Evolutionary conservation across 2,888 invertebrate species (phyloP).

Genomic region (Pristionchus fissidentatus): DNA sequence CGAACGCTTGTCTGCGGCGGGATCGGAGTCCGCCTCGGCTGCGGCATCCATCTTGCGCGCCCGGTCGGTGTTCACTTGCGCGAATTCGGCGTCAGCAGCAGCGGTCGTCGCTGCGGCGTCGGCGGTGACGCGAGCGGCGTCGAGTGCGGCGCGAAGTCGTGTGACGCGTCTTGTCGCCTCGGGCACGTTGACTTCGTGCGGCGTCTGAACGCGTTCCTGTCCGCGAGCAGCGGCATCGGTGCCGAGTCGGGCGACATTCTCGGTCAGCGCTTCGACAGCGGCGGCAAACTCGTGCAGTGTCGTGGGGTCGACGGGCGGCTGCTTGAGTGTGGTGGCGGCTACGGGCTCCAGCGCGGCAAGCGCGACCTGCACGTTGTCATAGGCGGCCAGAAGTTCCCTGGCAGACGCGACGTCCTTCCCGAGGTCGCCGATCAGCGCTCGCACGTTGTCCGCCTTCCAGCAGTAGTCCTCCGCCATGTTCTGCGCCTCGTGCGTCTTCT

Average conservation of each 20-base stretch:
- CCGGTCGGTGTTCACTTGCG: slow-evolving; percentile 4
- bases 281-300: slow-evolving; percentile 5
- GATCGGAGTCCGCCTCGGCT: not conserved
- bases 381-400: not conserved
- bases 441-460: slow-evolving; percentile 34
- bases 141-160: not conserved
- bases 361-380: not conserved
- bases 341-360: slow-evolving; percentile 26
- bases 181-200: slow-evolving; percentile 18
- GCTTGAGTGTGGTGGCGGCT: not conserved
- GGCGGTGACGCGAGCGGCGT: not conserved
- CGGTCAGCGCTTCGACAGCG: not conserved
- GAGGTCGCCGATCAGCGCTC: not conserved
- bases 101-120: not conserved
- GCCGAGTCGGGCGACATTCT: slow-evolving; percentile 10
- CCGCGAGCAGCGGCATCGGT: not conserved
- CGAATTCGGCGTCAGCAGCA: not conserved
- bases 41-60: slow-evolving; percentile 22
- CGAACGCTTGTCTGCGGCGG: not conserved
- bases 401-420: slow-evolving; percentile 7
- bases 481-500: slow-evolving; percentile 20
- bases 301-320: not conserved
- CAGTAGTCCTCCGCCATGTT: slow-evolving; percentile 12
- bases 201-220: slow-evolving; percentile 38
- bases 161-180: not conserved